Base-by-base conservation (phyloP, 1,140 invertebrate species). In the Diploscapter pachys region DNA sequence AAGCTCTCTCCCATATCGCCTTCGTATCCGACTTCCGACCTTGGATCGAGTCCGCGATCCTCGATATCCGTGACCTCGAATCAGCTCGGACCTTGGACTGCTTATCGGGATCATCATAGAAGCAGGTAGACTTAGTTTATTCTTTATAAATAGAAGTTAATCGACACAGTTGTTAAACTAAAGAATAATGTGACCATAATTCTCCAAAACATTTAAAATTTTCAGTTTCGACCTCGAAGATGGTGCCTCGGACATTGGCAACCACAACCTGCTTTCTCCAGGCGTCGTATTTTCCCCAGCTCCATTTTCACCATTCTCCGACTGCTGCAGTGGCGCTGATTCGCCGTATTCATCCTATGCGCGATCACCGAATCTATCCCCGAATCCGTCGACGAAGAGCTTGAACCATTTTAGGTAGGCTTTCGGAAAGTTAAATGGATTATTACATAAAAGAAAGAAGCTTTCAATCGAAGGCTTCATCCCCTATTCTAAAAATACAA, bases 241-340 rank as follows among this genome's bases (percentile, higher is more conserved):
- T 63, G 72, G 57, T 49, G 79, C 69, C 55, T 62, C 48, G 54
- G 72, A 80, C 54, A 70, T 71, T 62, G 70, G 49, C 72, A 53
- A 79, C 3, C 72, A 78, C 49, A 72, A 80, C 50, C 75, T 85
- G 54, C 61, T 85, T 51, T 78, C 83, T 8, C 82, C 82, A n/a
- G 77, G 81, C n/a, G 75, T 74, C 53, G 55, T 80, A 50, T 69
- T 83, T 8, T 83, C 82, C 8, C 82, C 82, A 2, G 82, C 84
- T 53, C 82, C 82, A 5, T 84, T 80, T 57, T 83, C 82, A 3
- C 82, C 82, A 3, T 84, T 85, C 63, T 84, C 82, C n/a, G 83
- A 83, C 65, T 84, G 74, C 66, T 63, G 68, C 5, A 78, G 72
- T 56, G 69, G 71, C 50, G 63, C 80, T 51, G 83, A 79, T 62